phyloP scores from a whole-genome alignment of 1,140 invertebrate genomes.

The Stratiolaelaps scimitus region DNA sequence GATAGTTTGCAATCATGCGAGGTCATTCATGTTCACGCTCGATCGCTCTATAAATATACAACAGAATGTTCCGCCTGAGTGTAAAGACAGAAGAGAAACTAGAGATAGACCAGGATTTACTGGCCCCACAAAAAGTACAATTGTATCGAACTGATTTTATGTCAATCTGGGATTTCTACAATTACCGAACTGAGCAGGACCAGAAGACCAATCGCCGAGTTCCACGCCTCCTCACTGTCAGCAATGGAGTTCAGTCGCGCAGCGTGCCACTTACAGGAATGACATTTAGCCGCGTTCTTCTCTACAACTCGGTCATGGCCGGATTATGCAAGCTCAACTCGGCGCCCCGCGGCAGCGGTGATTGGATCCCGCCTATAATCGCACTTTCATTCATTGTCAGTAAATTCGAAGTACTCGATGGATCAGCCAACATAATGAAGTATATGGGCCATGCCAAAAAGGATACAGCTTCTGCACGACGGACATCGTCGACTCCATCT shows the following conservation, averaged over 20 bases:
- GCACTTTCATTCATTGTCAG: background rate
- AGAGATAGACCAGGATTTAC: too few relatives aligned
- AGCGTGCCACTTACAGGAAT: background rate
- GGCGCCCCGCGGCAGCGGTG: slow-evolving; percentile 2
- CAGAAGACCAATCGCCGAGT: slow-evolving; percentile 13
- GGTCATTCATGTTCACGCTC: too few relatives aligned
- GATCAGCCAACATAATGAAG: background rate
- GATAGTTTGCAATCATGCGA: too few relatives aligned
- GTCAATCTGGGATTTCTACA: slow-evolving; percentile 38
- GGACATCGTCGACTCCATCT: too few relatives aligned
- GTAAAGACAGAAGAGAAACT: too few relatives aligned
- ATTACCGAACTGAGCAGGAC: slow-evolving; percentile 3
- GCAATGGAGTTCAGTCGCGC: slow-evolving; percentile 15
- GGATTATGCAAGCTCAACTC: slow-evolving; percentile 3
- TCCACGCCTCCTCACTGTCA: background rate
- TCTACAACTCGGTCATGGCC: background rate
- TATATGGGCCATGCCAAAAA: background rate
- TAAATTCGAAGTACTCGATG: slow-evolving; percentile 7
- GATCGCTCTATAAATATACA: too few relatives aligned
- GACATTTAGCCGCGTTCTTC: background rate
- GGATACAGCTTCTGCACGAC: too few relatives aligned
- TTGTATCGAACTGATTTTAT: too few relatives aligned
- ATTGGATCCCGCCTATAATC: background rate
- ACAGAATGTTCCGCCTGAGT: too few relatives aligned
- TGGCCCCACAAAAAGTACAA: too few relatives aligned